Evolutionary conservation across 1,140 invertebrate species (phyloP).

Genomic region (Drosophila ironensis): DNA sequence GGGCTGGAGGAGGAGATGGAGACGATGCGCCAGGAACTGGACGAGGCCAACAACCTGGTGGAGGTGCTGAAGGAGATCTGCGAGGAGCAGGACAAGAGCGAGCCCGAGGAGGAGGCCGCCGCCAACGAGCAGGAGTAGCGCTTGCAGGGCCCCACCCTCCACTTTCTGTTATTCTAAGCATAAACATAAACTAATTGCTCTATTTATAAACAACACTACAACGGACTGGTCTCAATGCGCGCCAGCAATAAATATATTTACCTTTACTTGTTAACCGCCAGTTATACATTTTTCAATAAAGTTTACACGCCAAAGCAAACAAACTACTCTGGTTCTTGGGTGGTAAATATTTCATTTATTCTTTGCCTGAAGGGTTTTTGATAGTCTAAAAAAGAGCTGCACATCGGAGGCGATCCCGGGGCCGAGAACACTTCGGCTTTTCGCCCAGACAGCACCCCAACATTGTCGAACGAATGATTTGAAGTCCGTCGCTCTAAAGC

Average conservation of each 20-base stretch:
- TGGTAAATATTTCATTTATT: too few species aligned
- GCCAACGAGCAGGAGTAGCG: slow-evolving; percentile 26
- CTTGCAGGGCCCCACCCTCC: too few species aligned
- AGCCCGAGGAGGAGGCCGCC: slow-evolving; percentile 29
- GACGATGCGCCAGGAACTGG: slow-evolving; percentile 85
- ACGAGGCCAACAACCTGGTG: slow-evolving; percentile 84
- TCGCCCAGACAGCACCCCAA: too few species aligned
- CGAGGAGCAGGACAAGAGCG: slow-evolving; percentile 65
- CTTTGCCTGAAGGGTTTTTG: too few species aligned
- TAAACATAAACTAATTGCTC: slow-evolving; percentile 23
- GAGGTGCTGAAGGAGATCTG: slow-evolving; percentile 85
- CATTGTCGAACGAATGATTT: too few species aligned
- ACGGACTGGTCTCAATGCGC: slow-evolving; percentile 50
- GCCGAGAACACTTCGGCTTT: too few species aligned
- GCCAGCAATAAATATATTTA: slow-evolving; percentile 34
- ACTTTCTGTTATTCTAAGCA: slow-evolving; percentile 36
- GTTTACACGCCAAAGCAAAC: not conserved
- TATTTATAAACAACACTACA: slow-evolving; percentile 43
- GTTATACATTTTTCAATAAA: slow-evolving; percentile 16
- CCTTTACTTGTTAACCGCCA: slow-evolving; percentile 54
- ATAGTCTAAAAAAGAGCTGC: not conserved
- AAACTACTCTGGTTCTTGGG: too few species aligned
- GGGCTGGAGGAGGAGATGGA: slow-evolving; percentile 85
- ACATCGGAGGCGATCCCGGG: not conserved
- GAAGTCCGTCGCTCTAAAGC: too few species aligned